Conservation (phyloP, 2,113 vertebrate genomes). For the Entelurus aequoreus region DNA sequence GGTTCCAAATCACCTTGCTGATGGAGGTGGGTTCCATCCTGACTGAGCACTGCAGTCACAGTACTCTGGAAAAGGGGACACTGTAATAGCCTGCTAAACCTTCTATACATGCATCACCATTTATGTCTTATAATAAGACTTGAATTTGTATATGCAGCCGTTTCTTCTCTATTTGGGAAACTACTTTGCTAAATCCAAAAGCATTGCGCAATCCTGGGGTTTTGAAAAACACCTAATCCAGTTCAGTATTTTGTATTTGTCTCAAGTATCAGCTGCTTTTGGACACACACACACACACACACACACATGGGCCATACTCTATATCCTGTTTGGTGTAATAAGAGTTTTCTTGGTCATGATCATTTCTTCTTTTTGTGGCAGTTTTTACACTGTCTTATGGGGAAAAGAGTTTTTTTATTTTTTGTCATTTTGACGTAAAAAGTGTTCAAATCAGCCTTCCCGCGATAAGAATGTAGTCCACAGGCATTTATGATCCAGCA, state of each 20-base stretch:
- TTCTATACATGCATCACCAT: conserved; percentile 68
- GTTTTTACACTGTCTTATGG: conserved; percentile 56
- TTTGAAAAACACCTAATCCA: conserved; percentile 57
- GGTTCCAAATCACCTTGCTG: conserved; percentile 25
- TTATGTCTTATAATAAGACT: conserved; percentile 87
- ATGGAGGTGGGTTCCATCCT: neutral
- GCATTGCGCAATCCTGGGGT: conserved; percentile 63
- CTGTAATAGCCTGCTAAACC: conserved; percentile 68
- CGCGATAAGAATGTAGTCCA: conserved; percentile 56
- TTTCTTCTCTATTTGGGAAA: conserved; percentile 72
- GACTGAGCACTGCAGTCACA: conserved; percentile 33
- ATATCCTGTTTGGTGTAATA: conserved; percentile 29
- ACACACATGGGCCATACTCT: conserved; percentile 37
- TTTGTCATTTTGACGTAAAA: conserved; percentile 45
- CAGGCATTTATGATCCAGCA: conserved; percentile 48
- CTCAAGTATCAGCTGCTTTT: conserved; percentile 40
- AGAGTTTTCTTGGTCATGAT: conserved; percentile 53
- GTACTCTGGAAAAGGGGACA: conserved; percentile 70
- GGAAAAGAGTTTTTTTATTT: conserved; percentile 33
- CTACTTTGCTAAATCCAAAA: conserved; percentile 63
- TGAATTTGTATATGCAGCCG: conserved; percentile 74
- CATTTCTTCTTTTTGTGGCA: conserved; percentile 57
- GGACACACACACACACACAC: conserved; percentile 17
- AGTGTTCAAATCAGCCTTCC: conserved; percentile 39
- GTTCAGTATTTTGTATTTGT: conserved; percentile 68